These are phyloP conservation scores for Tokudaia tokunoshimensis DNA, from an alignment of 2,797 vertebrate genomes.

Conservation along the genomic window DNA sequence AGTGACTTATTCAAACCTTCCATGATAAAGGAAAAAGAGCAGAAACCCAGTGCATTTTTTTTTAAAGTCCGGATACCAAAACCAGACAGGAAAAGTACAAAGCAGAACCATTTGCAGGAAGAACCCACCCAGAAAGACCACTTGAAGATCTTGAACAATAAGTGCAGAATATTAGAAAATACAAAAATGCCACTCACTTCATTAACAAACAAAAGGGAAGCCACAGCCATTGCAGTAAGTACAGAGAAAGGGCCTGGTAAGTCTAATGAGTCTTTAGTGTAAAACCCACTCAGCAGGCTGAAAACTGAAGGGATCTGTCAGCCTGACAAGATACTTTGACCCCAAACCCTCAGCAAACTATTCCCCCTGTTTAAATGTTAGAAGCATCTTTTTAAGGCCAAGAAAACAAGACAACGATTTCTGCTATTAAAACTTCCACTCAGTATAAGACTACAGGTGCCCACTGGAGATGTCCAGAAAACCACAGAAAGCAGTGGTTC, in stretches of 20 bases:
- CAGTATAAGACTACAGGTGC: background rate
- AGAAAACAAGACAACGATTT: background rate
- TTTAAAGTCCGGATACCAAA: slow-evolving; percentile 8
- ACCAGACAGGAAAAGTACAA: background rate
- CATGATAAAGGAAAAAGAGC: slow-evolving; percentile 15
- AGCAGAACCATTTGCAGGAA: background rate
- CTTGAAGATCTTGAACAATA: background rate
- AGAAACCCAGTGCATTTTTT: background rate
- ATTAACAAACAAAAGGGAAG: slow-evolving; percentile 36
- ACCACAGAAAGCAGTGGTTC: background rate
- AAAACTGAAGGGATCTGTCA: slow-evolving; percentile 45
- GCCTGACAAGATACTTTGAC: slow-evolving; percentile 13
- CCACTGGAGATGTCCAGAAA: background rate
- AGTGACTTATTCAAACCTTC: background rate
- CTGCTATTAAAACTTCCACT: background rate
- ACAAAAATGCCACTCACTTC: slow-evolving; percentile 49
- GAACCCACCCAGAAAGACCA: background rate
- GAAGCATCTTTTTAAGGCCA: slow-evolving; percentile 33
- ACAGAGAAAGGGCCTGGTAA: background rate
- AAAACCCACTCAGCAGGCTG: slow-evolving; percentile 47
- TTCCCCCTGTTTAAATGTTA: background rate
- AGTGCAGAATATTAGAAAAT: background rate
- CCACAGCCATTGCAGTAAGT: background rate
- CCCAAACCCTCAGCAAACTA: background rate
- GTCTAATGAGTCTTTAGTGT: slow-evolving; percentile 43